These are phyloP conservation scores for Ophion ventricosus DNA, from an alignment of 2,888 invertebrate genomes.

Conservation along the genomic window DNA sequence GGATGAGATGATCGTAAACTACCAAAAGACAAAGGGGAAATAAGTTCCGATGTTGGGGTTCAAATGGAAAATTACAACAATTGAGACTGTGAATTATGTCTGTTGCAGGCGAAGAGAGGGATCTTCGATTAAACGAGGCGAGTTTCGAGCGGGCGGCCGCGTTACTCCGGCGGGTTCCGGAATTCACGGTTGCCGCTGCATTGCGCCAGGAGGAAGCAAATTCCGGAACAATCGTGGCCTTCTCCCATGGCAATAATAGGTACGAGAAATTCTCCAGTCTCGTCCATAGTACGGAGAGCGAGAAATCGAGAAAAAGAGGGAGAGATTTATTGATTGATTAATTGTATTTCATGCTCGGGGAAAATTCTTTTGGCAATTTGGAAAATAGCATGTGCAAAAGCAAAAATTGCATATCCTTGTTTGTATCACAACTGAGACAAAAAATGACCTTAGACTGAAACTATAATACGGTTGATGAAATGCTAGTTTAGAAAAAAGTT, in stretches of 20 bases:
- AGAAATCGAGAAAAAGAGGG: neutral
- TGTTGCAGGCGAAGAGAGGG: constrained; percentile 88
- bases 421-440: too few species aligned
- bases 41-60: constrained; percentile 13
- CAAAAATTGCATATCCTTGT: too few species aligned
- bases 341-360: neutral
- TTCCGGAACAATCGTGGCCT: constrained; percentile 92
- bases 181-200: constrained; percentile 92
- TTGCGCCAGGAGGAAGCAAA: constrained; percentile 92
- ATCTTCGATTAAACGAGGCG: constrained; percentile 88
- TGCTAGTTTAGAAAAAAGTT: too few species aligned
- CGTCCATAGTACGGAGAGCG: neutral
- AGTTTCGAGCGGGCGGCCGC: constrained; percentile 89
- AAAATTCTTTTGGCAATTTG: too few species aligned
- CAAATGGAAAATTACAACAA: constrained; percentile 39
- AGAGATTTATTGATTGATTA: too few species aligned
- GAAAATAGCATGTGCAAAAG: too few species aligned
- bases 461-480: too few species aligned
- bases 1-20: neutral
- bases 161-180: constrained; percentile 88
- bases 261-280: constrained; percentile 76
- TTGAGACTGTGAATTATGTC: constrained; percentile 42
- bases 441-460: too few species aligned
- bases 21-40: constrained; percentile 11
- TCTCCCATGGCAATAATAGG: constrained; percentile 92